Base-by-base conservation (phyloP, 1,140 invertebrate genomes). In the Samia ricini region DNA sequence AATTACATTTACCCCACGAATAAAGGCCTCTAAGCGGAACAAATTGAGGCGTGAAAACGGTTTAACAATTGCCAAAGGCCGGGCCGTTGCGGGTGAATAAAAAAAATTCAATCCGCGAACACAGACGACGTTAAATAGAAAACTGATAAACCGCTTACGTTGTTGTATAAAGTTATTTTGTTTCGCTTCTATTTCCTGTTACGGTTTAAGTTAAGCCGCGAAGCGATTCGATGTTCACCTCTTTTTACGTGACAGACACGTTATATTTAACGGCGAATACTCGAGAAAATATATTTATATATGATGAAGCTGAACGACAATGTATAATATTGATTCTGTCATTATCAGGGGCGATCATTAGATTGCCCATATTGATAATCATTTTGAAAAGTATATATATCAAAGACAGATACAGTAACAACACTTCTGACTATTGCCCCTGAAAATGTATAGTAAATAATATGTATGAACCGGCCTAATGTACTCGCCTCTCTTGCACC, bases 111-210 rank as follows among this genome's bases (percentile, higher is more conserved):
- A 69, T 67, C 69, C 48, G 51, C 51, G 66, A 66, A 57, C 59
- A 23, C 61, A 57, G 63, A 60, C 55, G 59, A 20, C 56, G 62
- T 61, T 73, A 69, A 69, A 73, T 73, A 69, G 71, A 57, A 69
- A 73, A 73, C 56, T 73, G 63, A 73, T 73, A 73, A 73, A 73
- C 64, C 68, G 68, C 64, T 69, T 73, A 73, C 68, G 60, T 50
- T 73, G 55, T 69, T 73, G 55, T 69, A 63, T 65, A 66, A 23
- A 69, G 63, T 63, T 66, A 69, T 69, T 66, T 69, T 73, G 66
- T 73, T 73, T 65, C 4, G 50, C 7, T 51, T 51, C 50, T 51
- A 22, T 51, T 21, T 36, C 6, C 21, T 20, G 50, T 51, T 6
- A 21, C 5, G 19, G 50, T 21, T 51, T 20, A 21, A 19, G n/a